These are phyloP conservation scores for Mythimna albipuncta DNA, from an alignment of 2,888 invertebrate species.

Conservation along the genomic window DNA sequence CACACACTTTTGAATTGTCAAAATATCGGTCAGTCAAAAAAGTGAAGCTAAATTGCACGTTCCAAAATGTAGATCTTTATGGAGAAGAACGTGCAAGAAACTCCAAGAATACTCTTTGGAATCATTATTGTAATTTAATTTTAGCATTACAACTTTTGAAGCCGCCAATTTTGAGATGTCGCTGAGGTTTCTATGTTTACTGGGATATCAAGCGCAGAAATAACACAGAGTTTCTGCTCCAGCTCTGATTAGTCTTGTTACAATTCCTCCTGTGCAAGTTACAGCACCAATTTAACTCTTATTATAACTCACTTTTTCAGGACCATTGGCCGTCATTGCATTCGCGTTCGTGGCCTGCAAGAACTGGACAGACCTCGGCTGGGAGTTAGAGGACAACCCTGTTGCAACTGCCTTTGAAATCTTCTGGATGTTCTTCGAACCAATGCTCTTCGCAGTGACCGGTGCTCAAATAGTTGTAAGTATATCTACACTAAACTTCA, in stretches of 20 bases:
- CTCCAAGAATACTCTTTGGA: too few species aligned
- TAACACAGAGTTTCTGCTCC: not conserved
- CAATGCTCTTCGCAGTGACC: conserved; percentile 97
- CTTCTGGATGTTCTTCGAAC: conserved; percentile 99
- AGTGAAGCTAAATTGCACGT: too few species aligned
- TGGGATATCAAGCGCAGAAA: not conserved
- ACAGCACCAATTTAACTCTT: not conserved
- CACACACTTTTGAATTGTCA: too few species aligned
- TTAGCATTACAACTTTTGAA: not conserved
- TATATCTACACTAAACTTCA: conserved; percentile 27
- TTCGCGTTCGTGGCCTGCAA: conserved; percentile 95
- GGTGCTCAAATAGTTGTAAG: conserved; percentile 96
- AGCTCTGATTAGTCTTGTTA: not conserved
- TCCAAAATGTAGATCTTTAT: too few species aligned
- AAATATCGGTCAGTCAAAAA: too few species aligned
- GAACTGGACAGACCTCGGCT: conserved; percentile 95
- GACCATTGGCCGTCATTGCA: conserved; percentile 96
- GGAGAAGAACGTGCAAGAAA: too few species aligned
- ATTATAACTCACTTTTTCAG: conserved; percentile 80
- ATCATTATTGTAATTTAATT: too few species aligned
- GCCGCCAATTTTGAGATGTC: not conserved
- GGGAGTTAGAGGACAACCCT: conserved; percentile 97
- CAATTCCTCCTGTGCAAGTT: not conserved
- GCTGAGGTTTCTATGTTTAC: not conserved
- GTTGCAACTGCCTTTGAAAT: conserved; percentile 97